Evolutionary conservation across 2,888 invertebrate genomes (phyloP).

Genomic region (Orthosia incerta): DNA sequence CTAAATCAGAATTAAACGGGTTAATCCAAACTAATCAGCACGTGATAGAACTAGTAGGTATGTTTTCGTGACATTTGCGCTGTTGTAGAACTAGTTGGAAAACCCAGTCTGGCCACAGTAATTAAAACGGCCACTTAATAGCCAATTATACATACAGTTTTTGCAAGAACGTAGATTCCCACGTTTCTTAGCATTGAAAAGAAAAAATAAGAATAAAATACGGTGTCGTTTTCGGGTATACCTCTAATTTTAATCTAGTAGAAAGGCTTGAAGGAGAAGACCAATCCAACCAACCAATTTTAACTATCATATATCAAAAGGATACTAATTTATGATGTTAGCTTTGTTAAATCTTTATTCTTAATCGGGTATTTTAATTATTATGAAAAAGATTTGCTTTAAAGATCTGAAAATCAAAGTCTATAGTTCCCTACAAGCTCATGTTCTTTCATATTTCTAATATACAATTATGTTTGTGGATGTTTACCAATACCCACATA

Average conservation of each 20-base stretch:
- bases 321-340: no score
- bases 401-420: background rate
- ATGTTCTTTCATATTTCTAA: no score
- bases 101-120: background rate
- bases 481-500: background rate
- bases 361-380: background rate
- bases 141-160: constrained; percentile 16
- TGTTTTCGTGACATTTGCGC: background rate
- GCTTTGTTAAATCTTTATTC: background rate
- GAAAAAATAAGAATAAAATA: background rate
- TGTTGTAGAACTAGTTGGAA: constrained; percentile 10
- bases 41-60: background rate
- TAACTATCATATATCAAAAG: background rate
- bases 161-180: constrained; percentile 10
- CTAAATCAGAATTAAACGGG: background rate
- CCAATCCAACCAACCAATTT: no score
- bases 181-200: constrained; percentile 24
- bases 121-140: constrained; percentile 18
- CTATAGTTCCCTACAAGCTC: background rate
- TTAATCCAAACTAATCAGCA: background rate
- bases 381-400: background rate
- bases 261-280: background rate
- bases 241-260: background rate
- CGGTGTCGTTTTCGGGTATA: background rate
- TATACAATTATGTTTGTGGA: background rate